Evolutionary conservation across 1,140 invertebrate species (phyloP), one percentile per base, ranked within the genome.

Genomic region (Drosophila sp.): DNA sequence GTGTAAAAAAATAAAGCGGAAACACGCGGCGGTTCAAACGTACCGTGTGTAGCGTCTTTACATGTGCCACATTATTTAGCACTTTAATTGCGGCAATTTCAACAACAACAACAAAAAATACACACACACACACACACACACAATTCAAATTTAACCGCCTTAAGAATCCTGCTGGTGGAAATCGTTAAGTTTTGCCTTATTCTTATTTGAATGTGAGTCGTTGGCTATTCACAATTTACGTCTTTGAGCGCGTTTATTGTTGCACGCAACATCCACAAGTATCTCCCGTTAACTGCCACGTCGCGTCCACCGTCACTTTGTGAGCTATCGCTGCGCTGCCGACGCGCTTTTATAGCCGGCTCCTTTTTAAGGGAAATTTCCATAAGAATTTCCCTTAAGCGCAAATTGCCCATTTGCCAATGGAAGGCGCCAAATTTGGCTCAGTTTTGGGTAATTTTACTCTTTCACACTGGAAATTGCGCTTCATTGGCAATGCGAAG

Each of bases 301-400:
- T 45, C 32, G 43, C 63, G 45, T 53, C 53, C 36, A 18, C 62
- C 46, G 63, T 72, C 70, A 63, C 63, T 27, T 59, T 58, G 46
- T 73, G 64, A 32, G 56, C 29, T 62, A 32, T n/a, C 40, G 70
- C 56, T 2, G 40, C 45, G 70, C 56, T 25, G 32, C 11, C 38
- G 8, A 7, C 56, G 46, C 64, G 63, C 64, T 73, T 73, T 73
- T 73, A 73, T 73, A 73, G 54, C 32, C 54, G 48, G 64, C 70
- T 7, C 13, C 21, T 5, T 18, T 40, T 36, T 32, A 53, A 32
- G 59, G 67, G 61, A 65, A 71, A 64, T 71, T 64, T 11, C 0
- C 4, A 7, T 25, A 5, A 7, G 9, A 46, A 66, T 58, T 58
- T 66, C 29, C 45, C 36, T 2, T 13, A 54, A 72, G 70, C 25